Percentiles rank a stretch among this genome's conserved stretches.
These are phyloP conservation scores for Eufriesea mexicana DNA, from an alignment of 1,140 invertebrate species.

Conservation along the genomic window DNA sequence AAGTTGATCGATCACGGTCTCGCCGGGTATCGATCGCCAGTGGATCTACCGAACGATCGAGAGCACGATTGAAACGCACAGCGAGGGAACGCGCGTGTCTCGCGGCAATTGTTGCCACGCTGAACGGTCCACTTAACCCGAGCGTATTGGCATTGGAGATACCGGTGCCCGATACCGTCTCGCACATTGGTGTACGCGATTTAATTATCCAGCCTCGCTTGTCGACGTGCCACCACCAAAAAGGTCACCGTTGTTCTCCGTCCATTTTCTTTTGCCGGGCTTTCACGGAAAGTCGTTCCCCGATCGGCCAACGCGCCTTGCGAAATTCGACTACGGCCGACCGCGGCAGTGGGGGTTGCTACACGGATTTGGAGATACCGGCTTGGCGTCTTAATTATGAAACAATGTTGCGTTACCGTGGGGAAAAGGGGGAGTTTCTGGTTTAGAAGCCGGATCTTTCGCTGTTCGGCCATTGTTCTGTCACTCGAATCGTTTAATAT, in stretches of 20 bases:
- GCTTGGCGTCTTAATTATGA: constrained; percentile 36
- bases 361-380: constrained; percentile 35
- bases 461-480: constrained; percentile 7
- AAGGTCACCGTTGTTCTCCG: constrained; percentile 56
- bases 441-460: constrained; percentile 9
- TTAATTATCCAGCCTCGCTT: constrained; percentile 60
- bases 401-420: not conserved
- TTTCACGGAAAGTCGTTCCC: constrained; percentile 28
- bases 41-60: constrained; percentile 38
- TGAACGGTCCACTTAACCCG: constrained; percentile 56
- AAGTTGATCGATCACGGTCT: constrained; percentile 35
- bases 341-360: not conserved
- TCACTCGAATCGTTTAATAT: not conserved
- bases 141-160: constrained; percentile 52
- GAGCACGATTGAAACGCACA: constrained; percentile 45
- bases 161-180: constrained; percentile 59
- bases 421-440: not conserved
- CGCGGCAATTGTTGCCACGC: constrained; percentile 55
- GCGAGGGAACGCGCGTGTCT: constrained; percentile 29
- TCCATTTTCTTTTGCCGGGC: constrained; percentile 12
- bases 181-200: constrained; percentile 56
- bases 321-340: constrained; percentile 1
- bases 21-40: constrained; percentile 8
- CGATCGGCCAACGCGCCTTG: not conserved
- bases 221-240: constrained; percentile 44